These are phyloP conservation scores for Synergus japonicus DNA, from an alignment of 2,888 invertebrate genomes.

Conservation along the genomic window DNA sequence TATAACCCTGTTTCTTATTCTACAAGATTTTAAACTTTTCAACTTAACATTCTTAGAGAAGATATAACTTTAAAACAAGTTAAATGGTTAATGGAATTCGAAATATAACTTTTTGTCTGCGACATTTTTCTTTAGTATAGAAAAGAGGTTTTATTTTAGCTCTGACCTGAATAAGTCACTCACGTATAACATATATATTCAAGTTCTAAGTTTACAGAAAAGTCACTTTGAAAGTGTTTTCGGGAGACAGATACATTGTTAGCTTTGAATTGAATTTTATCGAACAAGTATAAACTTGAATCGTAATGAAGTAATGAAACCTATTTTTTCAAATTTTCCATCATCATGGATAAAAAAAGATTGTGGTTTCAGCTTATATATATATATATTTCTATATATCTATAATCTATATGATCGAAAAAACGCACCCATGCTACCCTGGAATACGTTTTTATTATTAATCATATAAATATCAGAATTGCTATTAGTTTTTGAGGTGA, in stretches of 20 bases:
- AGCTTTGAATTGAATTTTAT: background rate
- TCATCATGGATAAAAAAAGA: background rate
- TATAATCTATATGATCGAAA: slow-evolving; percentile 1
- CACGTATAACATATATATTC: background rate
- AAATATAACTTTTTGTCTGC: background rate
- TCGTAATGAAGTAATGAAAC: background rate
- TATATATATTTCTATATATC: background rate
- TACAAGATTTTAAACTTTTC: background rate
- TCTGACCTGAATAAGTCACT: background rate
- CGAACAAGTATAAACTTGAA: too few relatives aligned
- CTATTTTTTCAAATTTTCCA: too few relatives aligned
- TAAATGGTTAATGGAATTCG: background rate
- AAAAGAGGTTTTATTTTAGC: background rate
- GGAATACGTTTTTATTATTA: slow-evolving; percentile 14
- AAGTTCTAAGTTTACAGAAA: background rate
- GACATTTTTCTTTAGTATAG: background rate
- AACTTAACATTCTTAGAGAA: too few relatives aligned
- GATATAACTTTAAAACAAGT: background rate
- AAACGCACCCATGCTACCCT: background rate
- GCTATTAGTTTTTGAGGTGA: slow-evolving; percentile 13
- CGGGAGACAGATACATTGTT: background rate
- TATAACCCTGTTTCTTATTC: background rate
- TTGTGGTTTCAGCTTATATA: background rate
- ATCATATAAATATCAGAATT: slow-evolving; percentile 11
- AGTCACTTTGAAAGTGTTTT: background rate